Conservation (phyloP, 30 jellyfish, hydroid and myxozoan species). For the Pseudorhiza aurosa region DNA sequence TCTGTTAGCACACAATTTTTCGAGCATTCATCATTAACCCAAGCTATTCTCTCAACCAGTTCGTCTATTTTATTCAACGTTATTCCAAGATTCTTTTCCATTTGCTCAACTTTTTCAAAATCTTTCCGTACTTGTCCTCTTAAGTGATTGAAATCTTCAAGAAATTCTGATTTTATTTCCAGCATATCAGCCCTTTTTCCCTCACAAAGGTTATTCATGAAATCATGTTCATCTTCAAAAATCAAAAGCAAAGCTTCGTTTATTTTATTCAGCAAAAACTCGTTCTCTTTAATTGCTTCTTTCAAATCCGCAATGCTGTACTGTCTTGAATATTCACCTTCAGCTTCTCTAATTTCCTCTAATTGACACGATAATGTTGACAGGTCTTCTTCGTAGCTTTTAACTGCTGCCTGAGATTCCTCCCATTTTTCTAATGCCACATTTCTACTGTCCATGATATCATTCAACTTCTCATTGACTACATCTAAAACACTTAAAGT, state of each 20-base stretch:
- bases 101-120: not conserved
- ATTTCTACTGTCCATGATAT: not conserved
- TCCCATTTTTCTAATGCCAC: not conserved
- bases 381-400: slow-evolving; percentile 55
- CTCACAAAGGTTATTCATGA: slow-evolving; percentile 3
- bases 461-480: not conserved
- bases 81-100: slow-evolving; percentile 1
- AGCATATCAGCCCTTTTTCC: slow-evolving; percentile 10
- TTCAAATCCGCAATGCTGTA: slow-evolving; percentile 10
- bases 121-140: slow-evolving; percentile 15
- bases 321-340: not conserved
- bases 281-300: not conserved
- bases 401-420: not conserved
- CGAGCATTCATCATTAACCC: not conserved
- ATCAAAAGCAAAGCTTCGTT: slow-evolving; percentile 44
- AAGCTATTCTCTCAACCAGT: not conserved
- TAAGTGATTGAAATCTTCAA: slow-evolving; percentile 39
- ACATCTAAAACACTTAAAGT: not conserved
- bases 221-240: slow-evolving; percentile 38
- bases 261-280: slow-evolving; percentile 12
- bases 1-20: not conserved
- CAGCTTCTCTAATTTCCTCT: slow-evolving; percentile 20
- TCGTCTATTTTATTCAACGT: not conserved
- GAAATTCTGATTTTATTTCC: slow-evolving; percentile 42
- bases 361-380: slow-evolving; percentile 42